These are phyloP conservation scores for Zootoca vivipara DNA, from an alignment of 2,113 vertebrate species.

Conservation along the genomic window DNA sequence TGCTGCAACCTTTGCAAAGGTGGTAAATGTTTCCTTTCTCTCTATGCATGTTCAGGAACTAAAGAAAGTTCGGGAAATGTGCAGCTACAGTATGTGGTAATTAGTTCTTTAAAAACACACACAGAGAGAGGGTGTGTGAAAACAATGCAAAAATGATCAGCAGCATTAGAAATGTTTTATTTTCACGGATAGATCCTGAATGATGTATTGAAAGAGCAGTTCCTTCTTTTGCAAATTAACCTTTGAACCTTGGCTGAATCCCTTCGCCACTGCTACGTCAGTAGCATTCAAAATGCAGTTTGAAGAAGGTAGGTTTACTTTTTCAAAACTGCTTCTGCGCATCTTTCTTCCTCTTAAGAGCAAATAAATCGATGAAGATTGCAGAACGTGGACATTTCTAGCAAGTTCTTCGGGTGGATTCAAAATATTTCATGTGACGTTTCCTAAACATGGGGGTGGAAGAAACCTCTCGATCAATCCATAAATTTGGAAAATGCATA, in stretches of 20 bases:
- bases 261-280: background rate
- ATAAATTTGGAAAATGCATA: background rate
- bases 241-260: background rate
- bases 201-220: background rate
- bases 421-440: background rate
- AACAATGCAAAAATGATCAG: rapidly evolving
- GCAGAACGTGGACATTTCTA: background rate
- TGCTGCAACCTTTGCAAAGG: slow-evolving; percentile 6
- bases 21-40: slow-evolving; percentile 1
- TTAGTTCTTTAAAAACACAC: background rate
- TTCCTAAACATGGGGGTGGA: background rate
- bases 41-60: background rate
- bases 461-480: too few species aligned
- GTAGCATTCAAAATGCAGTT: background rate
- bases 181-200: background rate
- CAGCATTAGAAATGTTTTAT: background rate
- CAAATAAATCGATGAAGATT: background rate
- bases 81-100: background rate
- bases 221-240: background rate
- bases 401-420: background rate
- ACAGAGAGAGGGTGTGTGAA: background rate
- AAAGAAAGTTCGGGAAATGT: rapidly evolving
- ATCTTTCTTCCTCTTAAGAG: background rate
- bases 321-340: background rate
- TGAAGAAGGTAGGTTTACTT: background rate